Conservation (phyloP, 2,113 vertebrate genomes). For the Verasper variegatus region DNA sequence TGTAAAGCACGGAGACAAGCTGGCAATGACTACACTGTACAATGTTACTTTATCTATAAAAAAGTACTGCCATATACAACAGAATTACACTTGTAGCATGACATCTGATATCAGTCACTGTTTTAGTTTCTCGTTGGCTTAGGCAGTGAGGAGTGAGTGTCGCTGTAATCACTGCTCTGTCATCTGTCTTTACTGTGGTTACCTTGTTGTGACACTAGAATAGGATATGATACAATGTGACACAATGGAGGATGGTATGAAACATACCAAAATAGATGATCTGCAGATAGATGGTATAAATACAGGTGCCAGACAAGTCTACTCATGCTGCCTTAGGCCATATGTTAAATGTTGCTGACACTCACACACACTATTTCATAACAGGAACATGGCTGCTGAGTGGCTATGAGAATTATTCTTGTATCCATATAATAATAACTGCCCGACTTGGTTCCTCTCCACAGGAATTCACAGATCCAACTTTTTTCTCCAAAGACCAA, state of each 20-base stretch:
- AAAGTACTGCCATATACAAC: conserved; percentile 12
- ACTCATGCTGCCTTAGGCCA: neutral
- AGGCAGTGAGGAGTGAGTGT: conserved; percentile 6
- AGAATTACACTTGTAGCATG: neutral
- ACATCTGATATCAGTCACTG: conserved; percentile 32
- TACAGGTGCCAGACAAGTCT: neutral
- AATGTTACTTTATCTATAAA: conserved; percentile 27
- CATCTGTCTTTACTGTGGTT: conserved; percentile 4
- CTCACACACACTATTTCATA: neutral
- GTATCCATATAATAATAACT: conserved; percentile 3
- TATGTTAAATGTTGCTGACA: conserved; percentile 7
- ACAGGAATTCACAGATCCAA: neutral
- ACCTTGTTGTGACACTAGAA: neutral
- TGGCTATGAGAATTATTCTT: neutral
- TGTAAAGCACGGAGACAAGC: conserved; percentile 56
- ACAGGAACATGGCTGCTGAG: neutral
- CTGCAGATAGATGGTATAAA: neutral
- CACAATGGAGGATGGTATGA: neutral
- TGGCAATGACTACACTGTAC: conserved; percentile 9
- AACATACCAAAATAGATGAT: neutral
- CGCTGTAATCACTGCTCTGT: neutral
- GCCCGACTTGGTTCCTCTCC: neutral
- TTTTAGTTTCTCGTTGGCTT: conserved; percentile 6
- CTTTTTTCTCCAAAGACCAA: neutral
- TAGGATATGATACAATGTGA: conserved; percentile 4